Percentiles rank a stretch among this genome's conserved stretches.
Conservation (phyloP, 2,113 vertebrate species). For the Boulengeromyrus knoepffleri region DNA sequence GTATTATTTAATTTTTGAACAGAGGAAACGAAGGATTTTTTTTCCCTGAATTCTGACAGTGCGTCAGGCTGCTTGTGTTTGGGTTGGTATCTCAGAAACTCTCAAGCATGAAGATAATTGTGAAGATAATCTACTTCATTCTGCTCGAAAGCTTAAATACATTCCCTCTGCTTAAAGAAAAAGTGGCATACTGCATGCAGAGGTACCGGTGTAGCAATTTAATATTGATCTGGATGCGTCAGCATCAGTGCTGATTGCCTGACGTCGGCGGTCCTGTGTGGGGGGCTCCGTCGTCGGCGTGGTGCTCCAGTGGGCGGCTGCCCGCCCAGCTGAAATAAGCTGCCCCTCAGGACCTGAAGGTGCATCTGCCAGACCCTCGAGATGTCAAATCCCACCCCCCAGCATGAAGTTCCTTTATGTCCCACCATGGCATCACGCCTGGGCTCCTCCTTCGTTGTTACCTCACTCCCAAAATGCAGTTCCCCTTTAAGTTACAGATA, state of each 20-base stretch:
- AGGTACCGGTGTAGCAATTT: background rate
- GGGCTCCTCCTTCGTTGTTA: background rate
- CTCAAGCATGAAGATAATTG: background rate
- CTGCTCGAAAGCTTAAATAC: background rate
- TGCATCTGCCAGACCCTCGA: background rate
- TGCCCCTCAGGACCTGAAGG: background rate
- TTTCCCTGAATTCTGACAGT: background rate
- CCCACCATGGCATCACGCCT: background rate
- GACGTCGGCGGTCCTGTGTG: background rate
- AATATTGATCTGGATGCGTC: background rate
- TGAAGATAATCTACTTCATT: constrained; percentile 1
- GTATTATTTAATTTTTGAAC: constrained; percentile 22
- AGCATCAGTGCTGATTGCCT: background rate
- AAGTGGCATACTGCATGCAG: background rate
- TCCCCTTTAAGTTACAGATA: background rate
- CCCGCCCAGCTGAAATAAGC: background rate
- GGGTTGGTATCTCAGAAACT: constrained; percentile 5
- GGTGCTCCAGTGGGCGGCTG: background rate
- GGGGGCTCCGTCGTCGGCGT: background rate
- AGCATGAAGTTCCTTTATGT: background rate
- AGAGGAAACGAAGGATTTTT: background rate
- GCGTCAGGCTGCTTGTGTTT: background rate
- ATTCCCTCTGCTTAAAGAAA: background rate
- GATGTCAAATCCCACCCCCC: background rate
- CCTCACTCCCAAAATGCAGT: background rate